Evolutionary conservation across 2,113 vertebrate genomes (phyloP).

Genomic region (Poeciliopsis retropinna): DNA sequence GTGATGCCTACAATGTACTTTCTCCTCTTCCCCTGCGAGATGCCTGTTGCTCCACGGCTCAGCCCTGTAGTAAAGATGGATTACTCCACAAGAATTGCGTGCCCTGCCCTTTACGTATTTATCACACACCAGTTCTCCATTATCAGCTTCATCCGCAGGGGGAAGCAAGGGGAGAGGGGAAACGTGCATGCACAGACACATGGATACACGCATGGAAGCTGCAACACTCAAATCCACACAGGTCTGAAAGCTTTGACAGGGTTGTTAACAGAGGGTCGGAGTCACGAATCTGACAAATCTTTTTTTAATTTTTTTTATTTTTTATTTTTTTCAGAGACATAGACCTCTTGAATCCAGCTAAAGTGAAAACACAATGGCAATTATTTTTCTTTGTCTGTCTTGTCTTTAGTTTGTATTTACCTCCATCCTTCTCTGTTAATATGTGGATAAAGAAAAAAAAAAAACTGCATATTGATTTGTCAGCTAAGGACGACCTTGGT

Average conservation of each 20-base stretch:
- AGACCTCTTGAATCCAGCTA: slow-evolving; percentile 51
- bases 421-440: background rate
- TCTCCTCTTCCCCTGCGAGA: slow-evolving; percentile 43
- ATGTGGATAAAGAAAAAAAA: slow-evolving; percentile 5
- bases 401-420: slow-evolving; percentile 15
- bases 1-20: slow-evolving; percentile 52
- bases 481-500: slow-evolving; percentile 17
- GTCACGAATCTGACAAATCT: slow-evolving; percentile 69
- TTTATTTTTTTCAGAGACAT: slow-evolving; percentile 45
- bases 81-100: slow-evolving; percentile 72
- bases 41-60: slow-evolving; percentile 68
- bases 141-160: slow-evolving; percentile 55
- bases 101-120: slow-evolving; percentile 73
- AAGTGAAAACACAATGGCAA: slow-evolving; percentile 31
- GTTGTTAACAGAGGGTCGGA: slow-evolving; percentile 74
- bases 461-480: slow-evolving; percentile 41
- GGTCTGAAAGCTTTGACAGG: slow-evolving; percentile 62
- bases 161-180: background rate
- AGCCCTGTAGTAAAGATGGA: slow-evolving; percentile 73
- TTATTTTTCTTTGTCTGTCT: slow-evolving; percentile 44
- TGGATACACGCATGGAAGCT: slow-evolving; percentile 17
- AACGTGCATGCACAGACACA: slow-evolving; percentile 18
- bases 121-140: slow-evolving; percentile 71
- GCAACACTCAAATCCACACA: slow-evolving; percentile 40
- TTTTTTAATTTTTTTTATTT: slow-evolving; percentile 48